phyloP scores from a whole-genome alignment of 2,797 vertebrate genomes.

The Sebastes miniatus region DNA sequence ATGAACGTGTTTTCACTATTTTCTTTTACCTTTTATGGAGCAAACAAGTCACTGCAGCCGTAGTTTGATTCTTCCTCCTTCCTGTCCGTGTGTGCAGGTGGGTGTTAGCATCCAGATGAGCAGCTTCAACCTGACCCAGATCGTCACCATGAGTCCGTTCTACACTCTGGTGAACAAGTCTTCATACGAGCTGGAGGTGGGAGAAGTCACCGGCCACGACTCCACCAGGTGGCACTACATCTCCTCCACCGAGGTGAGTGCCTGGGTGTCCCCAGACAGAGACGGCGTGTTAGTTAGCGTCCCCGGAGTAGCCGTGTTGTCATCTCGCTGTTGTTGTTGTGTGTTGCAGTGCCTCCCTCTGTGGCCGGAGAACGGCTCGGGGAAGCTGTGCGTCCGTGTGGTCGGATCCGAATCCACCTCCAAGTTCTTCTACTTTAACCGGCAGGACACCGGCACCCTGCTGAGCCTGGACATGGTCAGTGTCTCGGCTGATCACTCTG shows the following conservation, averaged over 20 bases:
- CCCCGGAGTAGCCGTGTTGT: no score
- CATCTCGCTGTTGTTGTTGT: background rate
- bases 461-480: constrained; percentile 89
- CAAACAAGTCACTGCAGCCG: background rate
- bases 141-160: constrained; percentile 95
- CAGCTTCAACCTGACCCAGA: constrained; percentile 92
- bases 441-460: constrained; percentile 92
- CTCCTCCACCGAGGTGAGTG: constrained; percentile 86
- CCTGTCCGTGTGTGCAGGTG: constrained; percentile 78
- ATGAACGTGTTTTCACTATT: background rate
- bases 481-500: background rate
- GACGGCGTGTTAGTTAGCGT: no score
- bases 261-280: no score
- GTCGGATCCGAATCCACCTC: constrained; percentile 87
- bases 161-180: constrained; percentile 94
- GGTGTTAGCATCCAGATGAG: constrained; percentile 97
- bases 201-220: constrained; percentile 83
- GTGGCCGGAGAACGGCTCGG: constrained; percentile 90
- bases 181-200: constrained; percentile 93
- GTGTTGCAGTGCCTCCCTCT: constrained; percentile 90
- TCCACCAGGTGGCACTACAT: constrained; percentile 91
- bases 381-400: constrained; percentile 89
- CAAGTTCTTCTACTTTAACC: constrained; percentile 88
- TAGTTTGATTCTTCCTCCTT: background rate
- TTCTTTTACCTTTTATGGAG: background rate